Conservation (phyloP, 2,113 vertebrate species). For the Salvelinus fontinalis region DNA sequence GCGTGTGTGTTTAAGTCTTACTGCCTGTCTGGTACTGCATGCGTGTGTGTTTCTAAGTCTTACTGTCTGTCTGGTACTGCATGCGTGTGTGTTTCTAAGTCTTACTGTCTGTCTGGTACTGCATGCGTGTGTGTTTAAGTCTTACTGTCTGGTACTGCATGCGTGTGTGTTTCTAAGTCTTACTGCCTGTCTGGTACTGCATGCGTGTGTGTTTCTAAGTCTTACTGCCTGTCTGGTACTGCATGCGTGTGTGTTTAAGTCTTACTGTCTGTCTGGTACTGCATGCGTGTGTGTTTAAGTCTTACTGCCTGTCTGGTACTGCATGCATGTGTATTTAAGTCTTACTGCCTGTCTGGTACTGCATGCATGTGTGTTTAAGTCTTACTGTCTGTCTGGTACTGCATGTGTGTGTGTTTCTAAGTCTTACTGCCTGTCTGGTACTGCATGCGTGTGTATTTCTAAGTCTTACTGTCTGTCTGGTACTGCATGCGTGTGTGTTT, state of each 20-base stretch:
- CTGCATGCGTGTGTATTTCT: neutral
- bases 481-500: conserved; percentile 1
- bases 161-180: neutral
- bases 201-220: neutral
- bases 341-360: neutral
- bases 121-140: neutral
- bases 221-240: neutral
- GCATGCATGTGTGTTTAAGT: neutral
- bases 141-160: neutral
- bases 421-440: neutral
- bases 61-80: neutral
- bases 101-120: neutral
- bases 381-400: neutral
- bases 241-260: neutral
- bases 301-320: neutral
- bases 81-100: neutral
- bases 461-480: neutral
- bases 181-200: neutral
- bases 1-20: neutral
- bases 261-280: neutral
- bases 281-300: neutral
- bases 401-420: neutral
- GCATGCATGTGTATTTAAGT: neutral
- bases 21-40: neutral
- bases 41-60: neutral